phyloP scores from a whole-genome alignment of 2,113 vertebrate genomes.

The rat (Rattus norvegicus) region DNA sequence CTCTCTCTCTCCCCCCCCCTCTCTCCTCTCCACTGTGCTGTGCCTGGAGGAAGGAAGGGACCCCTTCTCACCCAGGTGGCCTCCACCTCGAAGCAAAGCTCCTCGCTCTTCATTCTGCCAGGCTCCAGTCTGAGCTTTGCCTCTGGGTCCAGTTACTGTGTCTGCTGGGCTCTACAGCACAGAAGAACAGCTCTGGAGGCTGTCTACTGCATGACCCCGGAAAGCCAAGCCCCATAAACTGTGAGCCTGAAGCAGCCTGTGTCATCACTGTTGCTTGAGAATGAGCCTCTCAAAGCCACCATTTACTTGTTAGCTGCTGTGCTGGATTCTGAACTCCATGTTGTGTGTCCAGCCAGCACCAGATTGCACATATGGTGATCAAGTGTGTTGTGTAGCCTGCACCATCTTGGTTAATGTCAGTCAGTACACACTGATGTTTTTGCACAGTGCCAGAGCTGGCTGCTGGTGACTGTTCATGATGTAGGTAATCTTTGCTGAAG shows the following conservation, averaged over 20 bases:
- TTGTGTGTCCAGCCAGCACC: too few species aligned
- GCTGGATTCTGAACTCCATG: neutral
- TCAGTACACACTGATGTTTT: neutral
- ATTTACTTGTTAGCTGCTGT: fast-evolving
- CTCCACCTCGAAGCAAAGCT: neutral
- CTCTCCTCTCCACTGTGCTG: neutral
- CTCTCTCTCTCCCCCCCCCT: neutral
- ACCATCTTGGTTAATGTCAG: neutral
- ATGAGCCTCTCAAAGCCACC: neutral
- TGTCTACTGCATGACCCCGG: neutral
- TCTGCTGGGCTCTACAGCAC: neutral
- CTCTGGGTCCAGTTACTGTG: neutral
- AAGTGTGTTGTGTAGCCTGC: neutral
- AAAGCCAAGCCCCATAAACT: neutral
- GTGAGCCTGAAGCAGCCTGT: neutral
- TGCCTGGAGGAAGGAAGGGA: neutral
- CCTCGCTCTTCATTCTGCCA: neutral
- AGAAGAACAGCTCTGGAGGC: neutral
- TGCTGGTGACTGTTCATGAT: neutral
- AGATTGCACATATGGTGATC: too few species aligned
- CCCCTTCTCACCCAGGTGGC: neutral
- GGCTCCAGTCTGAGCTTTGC: neutral
- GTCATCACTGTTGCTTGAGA: too few species aligned
- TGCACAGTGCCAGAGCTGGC: neutral
- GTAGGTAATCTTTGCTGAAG: neutral